These are phyloP conservation scores for Smutsia gigantea DNA, from an alignment of 2,797 vertebrate species.

Conservation along the genomic window DNA sequence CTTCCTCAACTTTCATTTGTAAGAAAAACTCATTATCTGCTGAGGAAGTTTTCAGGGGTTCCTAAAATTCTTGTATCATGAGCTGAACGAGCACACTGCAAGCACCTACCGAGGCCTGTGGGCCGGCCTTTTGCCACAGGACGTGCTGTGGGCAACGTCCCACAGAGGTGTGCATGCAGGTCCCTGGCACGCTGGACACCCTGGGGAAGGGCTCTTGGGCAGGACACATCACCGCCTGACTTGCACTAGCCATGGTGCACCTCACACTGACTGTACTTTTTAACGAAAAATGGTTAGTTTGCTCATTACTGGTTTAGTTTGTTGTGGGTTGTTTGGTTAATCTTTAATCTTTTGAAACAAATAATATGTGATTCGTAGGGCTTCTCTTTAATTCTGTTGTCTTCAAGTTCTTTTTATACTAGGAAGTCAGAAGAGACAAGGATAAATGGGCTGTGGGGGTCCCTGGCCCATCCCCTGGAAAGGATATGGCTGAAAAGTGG, in stretches of 20 bases:
- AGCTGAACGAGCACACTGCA: neutral
- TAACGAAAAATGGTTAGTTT: neutral
- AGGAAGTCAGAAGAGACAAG: neutral
- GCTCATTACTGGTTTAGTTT: neutral
- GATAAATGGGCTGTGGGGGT: neutral
- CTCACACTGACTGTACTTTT: neutral
- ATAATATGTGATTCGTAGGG: neutral
- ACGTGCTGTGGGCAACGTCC: no score
- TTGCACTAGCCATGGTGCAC: neutral
- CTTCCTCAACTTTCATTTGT: neutral
- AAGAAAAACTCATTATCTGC: neutral
- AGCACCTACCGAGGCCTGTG: neutral
- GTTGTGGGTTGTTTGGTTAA: neutral
- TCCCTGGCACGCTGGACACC: accelerated
- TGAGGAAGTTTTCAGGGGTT: neutral
- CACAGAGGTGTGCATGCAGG: no score
- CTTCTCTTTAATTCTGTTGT: neutral
- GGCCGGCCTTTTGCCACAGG: neutral
- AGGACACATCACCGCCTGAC: neutral
- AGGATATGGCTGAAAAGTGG: neutral
- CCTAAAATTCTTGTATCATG: neutral
- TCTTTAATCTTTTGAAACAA: neutral
- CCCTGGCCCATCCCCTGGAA: neutral
- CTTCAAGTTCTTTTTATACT: neutral
- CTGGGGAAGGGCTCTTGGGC: neutral